Percentiles rank a stretch among this genome's conserved stretches.
phyloP scores from a whole-genome alignment of 2,113 vertebrate genomes.

The Engystomops pustulosus region DNA sequence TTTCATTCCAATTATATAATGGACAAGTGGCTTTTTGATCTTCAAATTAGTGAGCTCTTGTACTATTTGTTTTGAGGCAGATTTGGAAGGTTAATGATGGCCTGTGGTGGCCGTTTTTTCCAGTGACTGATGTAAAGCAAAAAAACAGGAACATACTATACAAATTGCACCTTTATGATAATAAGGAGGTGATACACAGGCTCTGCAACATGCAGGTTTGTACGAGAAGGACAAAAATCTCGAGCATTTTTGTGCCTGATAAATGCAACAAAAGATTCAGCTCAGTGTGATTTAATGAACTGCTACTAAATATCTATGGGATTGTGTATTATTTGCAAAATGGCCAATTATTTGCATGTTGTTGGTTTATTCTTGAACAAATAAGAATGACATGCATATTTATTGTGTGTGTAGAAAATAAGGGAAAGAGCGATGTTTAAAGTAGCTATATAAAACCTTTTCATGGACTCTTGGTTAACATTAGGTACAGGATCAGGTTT shows the following conservation, averaged over 20 bases:
- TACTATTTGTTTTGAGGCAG: slow-evolving; percentile 97
- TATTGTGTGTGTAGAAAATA: neutral
- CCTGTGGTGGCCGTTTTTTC: slow-evolving; percentile 89
- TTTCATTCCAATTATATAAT: slow-evolving; percentile 98
- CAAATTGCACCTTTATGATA: slow-evolving; percentile 90
- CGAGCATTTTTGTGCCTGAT: slow-evolving; percentile 29
- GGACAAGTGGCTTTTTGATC: slow-evolving; percentile 99
- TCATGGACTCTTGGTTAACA: neutral
- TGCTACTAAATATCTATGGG: neutral
- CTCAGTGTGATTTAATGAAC: slow-evolving; percentile 18
- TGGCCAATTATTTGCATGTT: slow-evolving; percentile 22
- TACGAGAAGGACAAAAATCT: neutral
- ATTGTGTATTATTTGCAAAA: slow-evolving; percentile 17
- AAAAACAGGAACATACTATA: slow-evolving; percentile 83
- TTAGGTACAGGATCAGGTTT: neutral
- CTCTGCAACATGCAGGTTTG: slow-evolving; percentile 74
- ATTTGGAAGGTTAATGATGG: slow-evolving; percentile 97
- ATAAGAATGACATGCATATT: slow-evolving; percentile 2
- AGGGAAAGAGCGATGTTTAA: neutral
- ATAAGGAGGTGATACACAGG: slow-evolving; percentile 76
- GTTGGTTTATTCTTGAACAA: neutral
- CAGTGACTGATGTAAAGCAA: slow-evolving; percentile 86
- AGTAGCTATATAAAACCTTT: neutral
- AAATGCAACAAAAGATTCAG: slow-evolving; percentile 18
- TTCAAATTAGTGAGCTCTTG: slow-evolving; percentile 99